Base-by-base conservation (phyloP, 2,797 vertebrate species). In the Muscicapa striata region DNA sequence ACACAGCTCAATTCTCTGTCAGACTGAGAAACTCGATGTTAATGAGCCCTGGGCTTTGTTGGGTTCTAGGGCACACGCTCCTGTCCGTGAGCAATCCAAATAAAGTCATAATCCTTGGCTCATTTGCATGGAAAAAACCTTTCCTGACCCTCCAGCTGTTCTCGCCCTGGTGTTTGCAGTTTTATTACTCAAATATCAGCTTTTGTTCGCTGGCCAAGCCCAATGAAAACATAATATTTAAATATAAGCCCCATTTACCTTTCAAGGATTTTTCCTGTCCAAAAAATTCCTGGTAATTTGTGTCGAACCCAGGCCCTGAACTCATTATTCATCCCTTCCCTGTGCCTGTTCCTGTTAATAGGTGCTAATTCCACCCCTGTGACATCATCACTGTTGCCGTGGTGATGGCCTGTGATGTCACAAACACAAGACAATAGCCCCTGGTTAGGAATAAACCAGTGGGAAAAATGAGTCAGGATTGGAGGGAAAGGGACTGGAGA, bases 161-260 rank as follows among this genome's bases (percentile, higher is more conserved):
- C 96, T 97, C 87, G 46, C 95, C 93, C 93, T 15, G 4, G 45
- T 70, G 55, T 90, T 95, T 84, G 94, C 63, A 90, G 87, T 94
- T 94, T 96, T 92, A 95, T 81, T 79, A 32, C 95, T 97, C 94
- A 92, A 95, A 93, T 95, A 90, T 79, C 94, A 22, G 61, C 76
- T 96, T 95, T 96, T 96, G 90, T 93, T 94, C 84, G 0, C 82
- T 1, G 43, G 94, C 96, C 96, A 96, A 96, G 72, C 55, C 90
- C 92, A 95, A 97, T 18, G 94, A 97, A 97, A 97, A 94, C 92
- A 95, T 90, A 88, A 90, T 94, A 95, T 97, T 97, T 95, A 95
- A 96, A 85, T 90, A 68, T 87, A 95, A 97, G 95, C 95, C 87
- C 72, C 96, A 96, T 97, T 97, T 97, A 96, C 96, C 96, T 97